These are phyloP conservation scores for Bombylius major DNA, from an alignment of 2,888 invertebrate species.

Conservation along the genomic window DNA sequence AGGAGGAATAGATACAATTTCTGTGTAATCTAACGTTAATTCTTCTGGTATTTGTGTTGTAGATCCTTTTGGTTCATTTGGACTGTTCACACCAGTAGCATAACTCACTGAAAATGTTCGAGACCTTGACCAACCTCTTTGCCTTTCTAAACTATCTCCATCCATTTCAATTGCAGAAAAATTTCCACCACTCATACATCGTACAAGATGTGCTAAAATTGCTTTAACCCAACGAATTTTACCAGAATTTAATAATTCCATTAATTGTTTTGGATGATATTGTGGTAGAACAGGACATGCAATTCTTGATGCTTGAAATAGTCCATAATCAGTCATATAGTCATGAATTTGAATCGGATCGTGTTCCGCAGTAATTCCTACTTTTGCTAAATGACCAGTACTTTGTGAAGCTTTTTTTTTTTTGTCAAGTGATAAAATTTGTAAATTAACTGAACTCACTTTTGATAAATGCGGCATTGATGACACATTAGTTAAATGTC, in stretches of 20 bases:
- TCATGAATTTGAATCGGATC: conserved; percentile 45
- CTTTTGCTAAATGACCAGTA: conserved; percentile 20
- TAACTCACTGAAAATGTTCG: conserved; percentile 82
- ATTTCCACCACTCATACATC: conserved; percentile 54
- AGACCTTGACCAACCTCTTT: conserved; percentile 71
- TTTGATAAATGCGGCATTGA: conserved; percentile 72
- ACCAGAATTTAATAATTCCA: conserved; percentile 96
- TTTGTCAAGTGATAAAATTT: conserved; percentile 61
- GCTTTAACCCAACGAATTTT: conserved; percentile 97
- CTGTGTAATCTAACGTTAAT: conserved; percentile 82
- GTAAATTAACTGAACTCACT: conserved; percentile 73
- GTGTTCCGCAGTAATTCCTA: conserved; percentile 11
- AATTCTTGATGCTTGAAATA: conserved; percentile 94
- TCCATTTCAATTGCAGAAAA: conserved; percentile 42
- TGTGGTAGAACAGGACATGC: conserved; percentile 97
- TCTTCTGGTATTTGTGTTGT: conserved; percentile 76
- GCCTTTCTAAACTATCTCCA: conserved; percentile 35
- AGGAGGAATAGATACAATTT: conserved; percentile 95
- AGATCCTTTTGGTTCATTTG: conserved; percentile 62
- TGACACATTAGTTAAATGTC: conserved; percentile 56
- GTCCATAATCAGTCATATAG: conserved; percentile 84
- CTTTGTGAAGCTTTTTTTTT: conserved; percentile 42
- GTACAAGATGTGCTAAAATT: conserved; percentile 89
- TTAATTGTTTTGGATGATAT: conserved; percentile 97
- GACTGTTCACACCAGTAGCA: conserved; percentile 59